phyloP scores from a whole-genome alignment of 2,888 invertebrate genomes.

The Machimus rusticus region DNA sequence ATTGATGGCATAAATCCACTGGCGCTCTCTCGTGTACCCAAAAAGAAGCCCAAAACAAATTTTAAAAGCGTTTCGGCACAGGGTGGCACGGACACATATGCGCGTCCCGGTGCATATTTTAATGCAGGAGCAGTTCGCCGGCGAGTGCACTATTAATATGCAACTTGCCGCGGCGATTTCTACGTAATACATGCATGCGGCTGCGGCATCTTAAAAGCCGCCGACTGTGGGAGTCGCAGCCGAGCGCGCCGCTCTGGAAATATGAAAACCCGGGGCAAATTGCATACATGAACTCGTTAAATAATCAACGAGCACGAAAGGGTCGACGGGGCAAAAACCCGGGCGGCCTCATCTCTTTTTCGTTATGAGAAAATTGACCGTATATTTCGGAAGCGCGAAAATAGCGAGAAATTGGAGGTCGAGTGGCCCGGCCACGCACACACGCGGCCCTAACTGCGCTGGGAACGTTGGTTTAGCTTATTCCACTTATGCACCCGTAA shows the following conservation, averaged over 20 bases:
- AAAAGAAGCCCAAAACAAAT: constrained; percentile 19
- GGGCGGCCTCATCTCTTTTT: neutral
- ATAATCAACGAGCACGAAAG: constrained; percentile 12
- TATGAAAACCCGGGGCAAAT: neutral
- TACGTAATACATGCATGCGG: neutral
- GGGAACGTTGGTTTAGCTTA: constrained; percentile 38
- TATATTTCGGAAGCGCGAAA: constrained; percentile 21
- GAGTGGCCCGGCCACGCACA: neutral
- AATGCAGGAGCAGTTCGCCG: constrained; percentile 19
- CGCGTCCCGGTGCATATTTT: constrained; percentile 6
- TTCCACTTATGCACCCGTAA: constrained; percentile 30
- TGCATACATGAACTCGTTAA: constrained; percentile 9
- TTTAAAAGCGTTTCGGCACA: constrained; percentile 1
- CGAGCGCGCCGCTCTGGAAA: neutral
- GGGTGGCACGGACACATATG: neutral
- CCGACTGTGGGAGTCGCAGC: neutral
- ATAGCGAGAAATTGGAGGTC: neutral
- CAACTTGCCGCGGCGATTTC: constrained; percentile 4
- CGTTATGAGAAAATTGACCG: constrained; percentile 14
- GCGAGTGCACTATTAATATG: constrained; percentile 26
- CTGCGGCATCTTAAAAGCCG: constrained; percentile 11
- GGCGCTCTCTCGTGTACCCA: neutral
- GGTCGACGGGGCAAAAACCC: neutral
- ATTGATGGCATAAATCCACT: constrained; percentile 40
- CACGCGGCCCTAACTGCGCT: neutral